Evolutionary conservation across 2,113 vertebrate species (phyloP), one percentile per base, ranked within the genome.

Genomic region (Bucco capensis): DNA sequence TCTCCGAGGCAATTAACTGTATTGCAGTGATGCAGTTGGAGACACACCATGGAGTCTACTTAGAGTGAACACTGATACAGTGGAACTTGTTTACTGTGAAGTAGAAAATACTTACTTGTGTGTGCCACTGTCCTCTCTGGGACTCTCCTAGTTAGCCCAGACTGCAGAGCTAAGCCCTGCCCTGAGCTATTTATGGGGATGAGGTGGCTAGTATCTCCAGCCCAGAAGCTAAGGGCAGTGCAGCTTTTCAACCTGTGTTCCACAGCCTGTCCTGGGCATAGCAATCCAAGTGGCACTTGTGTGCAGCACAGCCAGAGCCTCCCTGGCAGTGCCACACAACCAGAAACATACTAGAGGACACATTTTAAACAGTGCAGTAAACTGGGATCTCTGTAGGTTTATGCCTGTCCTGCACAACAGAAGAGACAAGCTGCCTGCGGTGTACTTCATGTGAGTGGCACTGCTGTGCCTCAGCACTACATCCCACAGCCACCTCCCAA

Each of bases 51-150:
- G 67, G 92, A 92, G 66, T 92, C 86, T 94, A 84, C 66, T 82
- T 37, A 65, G 50, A 66, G 81, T 82, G 81, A 92, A 92, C 93
- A 96, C 95, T 95, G 95, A 95, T 95, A 95, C 95, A 95, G 96
- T 96, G 96, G 92, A 95, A 93, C 38, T 75, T 85, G 51, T 61
- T 94, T 92, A 89, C 38, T 1, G 23, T 47, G 46, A 89, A 92
- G 74, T 58, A 96, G 66, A 82, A 94, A 94, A 93, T 13, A 66
- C 42, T 58, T 22, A 25, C 21, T 33, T 73, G 50, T 53, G 46
- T 77, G 66, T 60, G 56, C 35, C 70, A 61, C 53, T 62, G 62
- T 76, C 57, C 50, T 65, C 74, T 66, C 50, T 40, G n/a, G 76
- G 73, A 69, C 44, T 58, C 80, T 79, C 54, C 54, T 31, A 22